phyloP scores from a whole-genome alignment of 1,140 invertebrate genomes.

The Drosophila serrata region DNA sequence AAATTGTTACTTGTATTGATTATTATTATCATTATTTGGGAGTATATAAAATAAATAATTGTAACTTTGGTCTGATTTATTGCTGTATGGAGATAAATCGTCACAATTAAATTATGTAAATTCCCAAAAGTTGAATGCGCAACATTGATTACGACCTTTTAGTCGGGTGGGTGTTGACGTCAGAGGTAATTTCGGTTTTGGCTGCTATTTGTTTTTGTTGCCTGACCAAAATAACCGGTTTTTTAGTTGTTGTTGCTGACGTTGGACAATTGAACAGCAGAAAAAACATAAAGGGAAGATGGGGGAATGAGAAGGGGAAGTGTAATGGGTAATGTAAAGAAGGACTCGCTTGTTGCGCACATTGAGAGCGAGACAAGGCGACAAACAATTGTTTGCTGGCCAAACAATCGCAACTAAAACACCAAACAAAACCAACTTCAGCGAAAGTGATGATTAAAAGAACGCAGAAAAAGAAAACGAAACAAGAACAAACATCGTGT shows the following conservation, averaged over 20 bases:
- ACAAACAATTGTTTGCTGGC: constrained; percentile 40
- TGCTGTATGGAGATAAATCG: neutral
- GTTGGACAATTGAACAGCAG: constrained; percentile 51
- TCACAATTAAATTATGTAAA: neutral
- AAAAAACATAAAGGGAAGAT: constrained; percentile 2
- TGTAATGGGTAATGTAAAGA: constrained; percentile 28
- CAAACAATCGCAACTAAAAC: constrained; percentile 22
- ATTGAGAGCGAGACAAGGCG: constrained; percentile 18
- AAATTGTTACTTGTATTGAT: neutral
- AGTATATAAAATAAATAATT: neutral
- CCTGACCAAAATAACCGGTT: constrained; percentile 78
- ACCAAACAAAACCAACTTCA: constrained; percentile 14
- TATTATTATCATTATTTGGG: neutral
- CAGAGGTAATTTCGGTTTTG: constrained; percentile 65
- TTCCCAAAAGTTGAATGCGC: neutral
- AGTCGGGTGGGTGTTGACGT: constrained; percentile 68
- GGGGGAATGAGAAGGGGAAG: constrained; percentile 1
- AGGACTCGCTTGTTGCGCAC: constrained; percentile 52
- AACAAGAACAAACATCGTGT: constrained; percentile 36
- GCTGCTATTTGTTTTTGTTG: constrained; percentile 49
- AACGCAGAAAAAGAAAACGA: neutral
- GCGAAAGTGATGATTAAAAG: constrained; percentile 48
- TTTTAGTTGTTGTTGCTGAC: constrained; percentile 50
- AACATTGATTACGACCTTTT: constrained; percentile 41
- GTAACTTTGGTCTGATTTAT: neutral